Conservation (phyloP, 2,797 vertebrate species). For the Melanotaenia pygmaea region DNA sequence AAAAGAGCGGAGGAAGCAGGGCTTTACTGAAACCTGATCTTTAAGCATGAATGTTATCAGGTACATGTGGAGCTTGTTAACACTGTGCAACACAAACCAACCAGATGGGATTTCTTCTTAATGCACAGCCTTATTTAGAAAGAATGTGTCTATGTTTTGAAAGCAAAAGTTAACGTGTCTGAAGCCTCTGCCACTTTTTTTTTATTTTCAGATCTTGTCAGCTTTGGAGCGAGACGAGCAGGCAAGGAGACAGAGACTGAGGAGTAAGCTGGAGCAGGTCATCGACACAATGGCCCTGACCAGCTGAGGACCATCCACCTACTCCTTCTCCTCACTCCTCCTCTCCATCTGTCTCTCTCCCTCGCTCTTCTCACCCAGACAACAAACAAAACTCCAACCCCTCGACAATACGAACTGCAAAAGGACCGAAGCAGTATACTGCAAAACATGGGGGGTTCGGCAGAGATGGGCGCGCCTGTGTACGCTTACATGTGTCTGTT, state of each 20-base stretch:
- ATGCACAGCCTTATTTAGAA: constrained; percentile 15
- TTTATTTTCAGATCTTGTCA: constrained; percentile 88
- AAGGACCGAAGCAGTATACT: constrained; percentile 76
- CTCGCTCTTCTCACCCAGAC: constrained; percentile 66
- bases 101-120: background rate
- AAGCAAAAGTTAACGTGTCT: background rate
- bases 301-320: constrained; percentile 87
- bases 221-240: constrained; percentile 97
- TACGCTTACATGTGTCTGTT: constrained; percentile 74
- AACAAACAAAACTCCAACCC: constrained; percentile 68
- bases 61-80: background rate
- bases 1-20: background rate
- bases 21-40: too few species aligned
- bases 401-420: constrained; percentile 75
- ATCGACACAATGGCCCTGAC: constrained; percentile 98
- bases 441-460: constrained; percentile 73
- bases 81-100: background rate
- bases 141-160: constrained; percentile 5
- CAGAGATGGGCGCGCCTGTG: constrained; percentile 81
- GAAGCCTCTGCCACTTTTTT: background rate
- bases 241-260: constrained; percentile 93
- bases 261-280: constrained; percentile 97
- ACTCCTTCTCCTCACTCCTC: constrained; percentile 60
- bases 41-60: background rate
- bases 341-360: constrained; percentile 65